These are phyloP conservation scores for Neogobius melanostomus DNA, from an alignment of 2,113 vertebrate genomes.

Conservation along the genomic window DNA sequence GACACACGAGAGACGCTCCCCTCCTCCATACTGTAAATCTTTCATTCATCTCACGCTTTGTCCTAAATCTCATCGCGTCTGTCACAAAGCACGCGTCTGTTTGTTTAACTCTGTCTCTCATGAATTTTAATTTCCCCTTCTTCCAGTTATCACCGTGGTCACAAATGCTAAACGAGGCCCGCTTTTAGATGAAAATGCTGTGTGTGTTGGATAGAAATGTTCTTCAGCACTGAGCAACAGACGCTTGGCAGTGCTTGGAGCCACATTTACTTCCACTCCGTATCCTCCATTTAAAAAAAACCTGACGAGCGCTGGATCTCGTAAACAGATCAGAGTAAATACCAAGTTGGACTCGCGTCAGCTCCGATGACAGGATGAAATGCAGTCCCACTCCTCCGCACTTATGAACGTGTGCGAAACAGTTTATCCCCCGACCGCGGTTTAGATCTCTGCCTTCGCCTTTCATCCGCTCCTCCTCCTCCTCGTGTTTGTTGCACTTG, in stretches of 20 bases:
- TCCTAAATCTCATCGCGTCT: conserved; percentile 30
- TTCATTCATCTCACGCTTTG: conserved; percentile 48
- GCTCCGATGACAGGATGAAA: background rate
- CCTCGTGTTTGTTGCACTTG: background rate
- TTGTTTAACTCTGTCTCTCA: conserved; percentile 26
- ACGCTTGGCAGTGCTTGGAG: no score
- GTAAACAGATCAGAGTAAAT: no score
- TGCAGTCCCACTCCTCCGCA: background rate
- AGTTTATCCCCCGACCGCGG: background rate
- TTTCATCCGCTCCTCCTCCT: background rate
- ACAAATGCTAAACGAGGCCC: no score
- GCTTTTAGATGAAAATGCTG: no score
- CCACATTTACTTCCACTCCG: no score
- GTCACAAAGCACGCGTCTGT: conserved; percentile 14
- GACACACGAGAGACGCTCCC: conserved; percentile 10
- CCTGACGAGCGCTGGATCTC: no score
- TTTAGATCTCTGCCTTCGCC: background rate
- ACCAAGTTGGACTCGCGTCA: background rate
- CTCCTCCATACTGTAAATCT: conserved; percentile 20
- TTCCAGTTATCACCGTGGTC: conserved; percentile 5
- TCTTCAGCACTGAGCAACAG: no score
- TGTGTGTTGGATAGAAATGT: no score
- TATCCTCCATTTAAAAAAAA: no score
- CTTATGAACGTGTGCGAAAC: background rate
- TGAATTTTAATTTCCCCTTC: conserved; percentile 35